Conservation (phyloP, 2,888 invertebrate species). For the Palloptera scutellata region DNA sequence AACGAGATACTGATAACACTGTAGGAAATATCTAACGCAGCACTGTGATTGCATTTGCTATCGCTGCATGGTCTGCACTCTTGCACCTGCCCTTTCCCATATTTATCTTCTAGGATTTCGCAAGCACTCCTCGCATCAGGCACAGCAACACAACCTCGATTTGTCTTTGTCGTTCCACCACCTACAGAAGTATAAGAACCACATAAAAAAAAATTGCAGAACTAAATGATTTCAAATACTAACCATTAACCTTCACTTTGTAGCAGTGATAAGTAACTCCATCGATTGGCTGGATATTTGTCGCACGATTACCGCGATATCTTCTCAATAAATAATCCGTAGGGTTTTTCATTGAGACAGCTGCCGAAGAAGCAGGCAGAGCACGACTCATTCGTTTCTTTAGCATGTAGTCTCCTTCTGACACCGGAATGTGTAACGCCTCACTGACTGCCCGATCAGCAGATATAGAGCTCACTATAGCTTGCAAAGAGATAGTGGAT, state of each 20-base stretch:
- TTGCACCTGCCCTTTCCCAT: constrained; percentile 7
- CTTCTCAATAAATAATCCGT: neutral
- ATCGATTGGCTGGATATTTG: neutral
- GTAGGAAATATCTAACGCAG: constrained; percentile 1
- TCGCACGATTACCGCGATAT: neutral
- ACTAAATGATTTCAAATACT: neutral
- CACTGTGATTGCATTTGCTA: constrained; percentile 24
- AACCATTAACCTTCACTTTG: constrained; percentile 25
- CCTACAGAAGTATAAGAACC: constrained; percentile 6
- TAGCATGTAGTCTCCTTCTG: too few relatives aligned
- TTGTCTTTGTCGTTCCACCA: constrained; percentile 9
- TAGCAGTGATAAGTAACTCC: constrained; percentile 26
- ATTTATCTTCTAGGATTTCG: constrained; percentile 5
- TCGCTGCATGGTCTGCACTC: constrained; percentile 18
- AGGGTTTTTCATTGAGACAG: constrained; percentile 1
- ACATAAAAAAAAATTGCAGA: neutral
- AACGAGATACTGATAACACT: neutral
- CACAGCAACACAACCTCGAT: constrained; percentile 27
- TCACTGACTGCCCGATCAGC: too few relatives aligned
- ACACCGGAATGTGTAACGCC: too few relatives aligned
- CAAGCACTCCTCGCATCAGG: constrained; percentile 7
- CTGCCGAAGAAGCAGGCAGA: constrained; percentile 7
- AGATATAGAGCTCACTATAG: too few relatives aligned
- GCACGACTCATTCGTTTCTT: neutral
- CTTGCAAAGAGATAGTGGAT: too few relatives aligned